A percentile compares a stretch with the other conserved stretches of the same genome.
Conservation (phyloP, 1,140 invertebrate species). For the Portunus trituberculatus region DNA sequence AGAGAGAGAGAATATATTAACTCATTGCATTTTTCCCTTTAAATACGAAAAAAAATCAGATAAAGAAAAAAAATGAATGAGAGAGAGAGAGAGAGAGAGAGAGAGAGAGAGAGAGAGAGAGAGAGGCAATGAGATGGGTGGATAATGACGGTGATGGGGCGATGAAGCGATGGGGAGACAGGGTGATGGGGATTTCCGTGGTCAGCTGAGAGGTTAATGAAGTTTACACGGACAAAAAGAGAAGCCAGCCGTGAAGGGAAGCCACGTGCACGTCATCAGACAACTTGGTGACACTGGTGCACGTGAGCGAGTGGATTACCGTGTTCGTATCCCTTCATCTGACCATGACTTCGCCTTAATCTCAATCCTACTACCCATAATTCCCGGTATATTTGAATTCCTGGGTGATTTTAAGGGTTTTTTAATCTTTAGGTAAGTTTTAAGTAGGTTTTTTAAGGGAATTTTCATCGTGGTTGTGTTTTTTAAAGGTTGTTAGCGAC, state of each 20-base stretch:
- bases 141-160: background rate
- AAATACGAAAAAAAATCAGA: background rate
- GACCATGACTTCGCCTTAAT: background rate
- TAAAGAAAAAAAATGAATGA: background rate
- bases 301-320: background rate
- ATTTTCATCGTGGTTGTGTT: no score
- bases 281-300: background rate
- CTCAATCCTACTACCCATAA: background rate
- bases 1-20: background rate
- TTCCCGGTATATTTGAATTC: background rate
- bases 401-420: no score
- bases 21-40: no score
- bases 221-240: background rate
- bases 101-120: background rate
- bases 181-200: background rate
- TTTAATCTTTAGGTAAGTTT: no score
- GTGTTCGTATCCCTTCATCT: background rate
- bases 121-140: background rate
- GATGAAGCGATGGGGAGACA: no score
- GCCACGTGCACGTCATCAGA: conserved; percentile 7
- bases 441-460: no score
- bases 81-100: background rate
- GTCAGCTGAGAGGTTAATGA: conserved; percentile 11
- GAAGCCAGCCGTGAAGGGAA: background rate
- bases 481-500: no score